Conservation (phyloP, 2,888 invertebrate species). For the Frankliniella fusca region DNA sequence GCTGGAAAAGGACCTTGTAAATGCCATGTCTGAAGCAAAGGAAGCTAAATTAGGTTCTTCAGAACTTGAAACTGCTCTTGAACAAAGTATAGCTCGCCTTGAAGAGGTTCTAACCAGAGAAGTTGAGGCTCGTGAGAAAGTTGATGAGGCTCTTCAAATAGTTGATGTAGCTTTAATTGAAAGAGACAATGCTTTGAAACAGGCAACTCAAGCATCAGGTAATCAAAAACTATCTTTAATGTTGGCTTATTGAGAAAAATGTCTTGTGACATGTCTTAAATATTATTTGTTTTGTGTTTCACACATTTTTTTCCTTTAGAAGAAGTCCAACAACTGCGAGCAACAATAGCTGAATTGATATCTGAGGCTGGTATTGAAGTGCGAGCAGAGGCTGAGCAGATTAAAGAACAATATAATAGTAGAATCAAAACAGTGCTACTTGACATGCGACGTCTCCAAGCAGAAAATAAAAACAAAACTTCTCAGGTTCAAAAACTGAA, state of each 20-base stretch:
- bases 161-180: slow-evolving; percentile 33
- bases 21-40: neutral
- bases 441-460: slow-evolving; percentile 33
- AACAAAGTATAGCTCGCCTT: slow-evolving; percentile 30
- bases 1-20: slow-evolving; percentile 24
- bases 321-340: slow-evolving; percentile 30
- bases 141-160: slow-evolving; percentile 32
- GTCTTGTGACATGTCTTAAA: neutral
- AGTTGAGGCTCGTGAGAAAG: slow-evolving; percentile 32
- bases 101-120: slow-evolving; percentile 23
- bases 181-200: slow-evolving; percentile 29
- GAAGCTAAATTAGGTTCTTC: neutral
- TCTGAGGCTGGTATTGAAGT: slow-evolving; percentile 33
- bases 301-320: slow-evolving; percentile 12
- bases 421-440: slow-evolving; percentile 30
- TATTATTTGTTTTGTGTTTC: neutral
- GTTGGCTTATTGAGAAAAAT: neutral
- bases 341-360: slow-evolving; percentile 29
- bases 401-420: slow-evolving; percentile 33
- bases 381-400: slow-evolving; percentile 32
- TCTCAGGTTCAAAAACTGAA: slow-evolving; percentile 28
- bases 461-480: slow-evolving; percentile 9
- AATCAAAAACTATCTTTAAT: neutral
- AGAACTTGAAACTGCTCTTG: slow-evolving; percentile 32
- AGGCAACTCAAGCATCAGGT: neutral